Evolutionary conservation across 2,797 vertebrate species (phyloP).

Genomic region (Artibeus lituratus): DNA sequence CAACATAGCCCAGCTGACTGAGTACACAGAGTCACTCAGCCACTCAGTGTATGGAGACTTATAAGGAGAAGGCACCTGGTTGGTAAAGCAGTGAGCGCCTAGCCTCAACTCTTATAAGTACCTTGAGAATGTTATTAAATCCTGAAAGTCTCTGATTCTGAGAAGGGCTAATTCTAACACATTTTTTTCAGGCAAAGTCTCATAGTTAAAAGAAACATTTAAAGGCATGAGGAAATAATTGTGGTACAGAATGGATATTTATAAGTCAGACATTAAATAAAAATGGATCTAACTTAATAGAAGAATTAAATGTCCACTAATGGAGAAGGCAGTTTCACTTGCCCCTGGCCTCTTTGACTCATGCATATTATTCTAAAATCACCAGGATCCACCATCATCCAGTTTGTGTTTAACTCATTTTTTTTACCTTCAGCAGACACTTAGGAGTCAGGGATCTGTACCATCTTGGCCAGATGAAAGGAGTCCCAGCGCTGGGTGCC

Average conservation of each 20-base stretch:
- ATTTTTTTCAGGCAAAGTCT: slow-evolving; percentile 13
- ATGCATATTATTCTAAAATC: not conserved
- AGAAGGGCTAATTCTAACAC: not conserved
- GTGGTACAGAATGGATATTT: not conserved
- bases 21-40: not conserved
- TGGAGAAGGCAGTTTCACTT: not conserved
- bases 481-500: slow-evolving; percentile 37
- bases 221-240: not conserved
- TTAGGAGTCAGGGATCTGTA: slow-evolving; percentile 48
- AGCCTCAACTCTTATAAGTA: not conserved
- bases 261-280: not conserved
- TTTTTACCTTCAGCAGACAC: slow-evolving; percentile 31
- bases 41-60: not conserved
- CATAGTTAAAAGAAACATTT: not conserved
- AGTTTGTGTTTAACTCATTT: slow-evolving; percentile 29
- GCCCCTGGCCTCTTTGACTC: not conserved
- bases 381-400: not conserved
- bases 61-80: not conserved
- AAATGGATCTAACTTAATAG: not conserved
- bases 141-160: not conserved
- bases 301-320: not conserved
- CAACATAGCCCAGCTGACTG: not conserved
- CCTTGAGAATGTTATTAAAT: not conserved
- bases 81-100: not conserved
- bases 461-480: slow-evolving; percentile 61